Evolutionary conservation across 2,113 vertebrate genomes (phyloP), one percentile per base, ranked within the genome.

Genomic region (Protobothrops mucrosquamatus): DNA sequence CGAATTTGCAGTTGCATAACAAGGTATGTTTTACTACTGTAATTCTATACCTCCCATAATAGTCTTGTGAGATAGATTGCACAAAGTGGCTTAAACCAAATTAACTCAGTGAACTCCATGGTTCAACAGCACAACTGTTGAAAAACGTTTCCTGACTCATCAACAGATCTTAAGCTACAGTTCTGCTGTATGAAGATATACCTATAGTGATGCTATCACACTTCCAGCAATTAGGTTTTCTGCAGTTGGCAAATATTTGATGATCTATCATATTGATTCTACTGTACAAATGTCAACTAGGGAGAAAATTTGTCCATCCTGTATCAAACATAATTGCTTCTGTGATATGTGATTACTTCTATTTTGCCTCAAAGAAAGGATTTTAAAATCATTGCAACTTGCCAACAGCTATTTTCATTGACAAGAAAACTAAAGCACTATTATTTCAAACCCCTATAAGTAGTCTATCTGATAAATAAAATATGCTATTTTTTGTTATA

Each of bases 391-490:
- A 0, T 18, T 89, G 55, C 55, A 92, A 64, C 23, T n/a, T 92
- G 55, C 0, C 52, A 20, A 39, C 90, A 39, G 0, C 0, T 26
- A 7, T 95, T 93, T 94, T 93, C 34, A 85, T n/a, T 22, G 26
- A 20, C 48, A 52, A 91, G 39, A 93, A 94, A 51, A 94, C 90
- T 87, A 92, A 89, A 55, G 69, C 91, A 81, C 89, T 3, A 0
- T 81, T 59, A 24, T 95, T 96, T 96, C 92, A 91, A 43, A 94
- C 89, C 56, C 57, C 91, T 90, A 6, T 69, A 95, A 95, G 93
- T 2, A 85, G 88, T 92, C 52, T 87, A 46, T 15, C 46, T 92
- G 22, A 93, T 46, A 93, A 91, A 94, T 56, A 91, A 93, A 94
- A 59, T 1, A 15, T 24, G n/a, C 24, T 81, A 61, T 88, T 86